A percentile compares a stretch with the other conserved stretches of the same genome.
Evolutionary conservation across 2,113 vertebrate species (phyloP).

Genomic region (Gulo gulo): DNA sequence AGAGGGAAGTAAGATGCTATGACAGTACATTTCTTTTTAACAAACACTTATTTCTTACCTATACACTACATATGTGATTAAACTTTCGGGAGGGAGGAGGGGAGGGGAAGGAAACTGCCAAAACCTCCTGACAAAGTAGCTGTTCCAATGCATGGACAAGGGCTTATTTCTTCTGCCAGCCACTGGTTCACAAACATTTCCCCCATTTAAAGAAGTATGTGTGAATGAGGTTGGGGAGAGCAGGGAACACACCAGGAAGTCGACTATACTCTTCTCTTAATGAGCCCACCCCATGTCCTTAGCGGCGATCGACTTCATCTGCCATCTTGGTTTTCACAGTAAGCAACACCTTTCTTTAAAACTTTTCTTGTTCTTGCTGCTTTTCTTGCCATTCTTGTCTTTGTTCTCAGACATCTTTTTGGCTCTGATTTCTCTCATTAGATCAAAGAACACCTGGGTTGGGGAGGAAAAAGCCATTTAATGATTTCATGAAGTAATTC

Average conservation of each 20-base stretch:
- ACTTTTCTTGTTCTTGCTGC: conserved; percentile 95
- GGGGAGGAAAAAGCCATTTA: not conserved
- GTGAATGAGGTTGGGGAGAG: conserved; percentile 55
- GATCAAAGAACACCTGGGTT: conserved; percentile 95
- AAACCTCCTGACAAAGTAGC: conserved; percentile 57
- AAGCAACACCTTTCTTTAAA: conserved; percentile 94
- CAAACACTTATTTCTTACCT: conserved; percentile 30
- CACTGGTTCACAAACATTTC: conserved; percentile 64
- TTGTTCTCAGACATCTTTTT: conserved; percentile 98
- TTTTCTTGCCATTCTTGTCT: conserved; percentile 95
- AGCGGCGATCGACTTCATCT: conserved; percentile 45
- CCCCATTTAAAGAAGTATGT: conserved; percentile 76
- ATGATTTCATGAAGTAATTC: not conserved
- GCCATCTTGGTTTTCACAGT: conserved; percentile 84
- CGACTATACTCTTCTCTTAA: conserved; percentile 66
- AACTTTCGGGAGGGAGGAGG: not conserved
- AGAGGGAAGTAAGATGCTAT: not conserved
- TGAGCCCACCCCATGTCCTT: conserved; percentile 70
- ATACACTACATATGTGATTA: not conserved
- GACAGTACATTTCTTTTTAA: not conserved
- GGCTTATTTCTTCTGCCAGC: conserved; percentile 69
- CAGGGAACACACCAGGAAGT: not conserved
- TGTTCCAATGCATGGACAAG: conserved; percentile 33
- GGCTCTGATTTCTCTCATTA: conserved; percentile 96
- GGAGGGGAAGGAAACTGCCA: not conserved